Evolutionary conservation across 2,888 invertebrate species (phyloP).

Genomic region (Galerucella pusilla): DNA sequence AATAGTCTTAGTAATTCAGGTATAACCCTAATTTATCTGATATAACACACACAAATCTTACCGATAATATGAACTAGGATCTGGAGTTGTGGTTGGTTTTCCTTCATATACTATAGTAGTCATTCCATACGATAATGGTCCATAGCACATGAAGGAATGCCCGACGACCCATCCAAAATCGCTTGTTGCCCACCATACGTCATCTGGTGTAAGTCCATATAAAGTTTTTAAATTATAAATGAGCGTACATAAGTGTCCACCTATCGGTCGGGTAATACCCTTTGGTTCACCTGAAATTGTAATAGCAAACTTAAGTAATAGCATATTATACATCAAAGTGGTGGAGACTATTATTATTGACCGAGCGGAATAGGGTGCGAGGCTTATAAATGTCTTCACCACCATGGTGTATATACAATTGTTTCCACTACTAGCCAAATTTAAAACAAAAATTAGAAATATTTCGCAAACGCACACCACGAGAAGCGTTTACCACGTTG

Average conservation of each 20-base stretch:
- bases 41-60: conserved; percentile 55
- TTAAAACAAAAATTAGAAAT: no score
- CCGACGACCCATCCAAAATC: conserved; percentile 95
- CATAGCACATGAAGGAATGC: conserved; percentile 95
- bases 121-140: conserved; percentile 82
- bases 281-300: conserved; percentile 70
- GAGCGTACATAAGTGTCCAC: conserved; percentile 86
- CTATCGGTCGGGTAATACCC: conserved; percentile 89
- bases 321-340: no score
- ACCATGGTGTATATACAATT: no score
- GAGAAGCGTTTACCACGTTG: no score
- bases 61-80: conserved; percentile 92
- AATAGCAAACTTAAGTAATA: no score
- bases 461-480: no score
- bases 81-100: conserved; percentile 94
- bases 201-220: conserved; percentile 81
- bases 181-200: conserved; percentile 93
- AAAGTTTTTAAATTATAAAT: conserved; percentile 87
- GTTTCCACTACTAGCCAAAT: no score
- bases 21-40: no score
- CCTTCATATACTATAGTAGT: conserved; percentile 91
- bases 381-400: no score
- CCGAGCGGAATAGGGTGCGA: no score
- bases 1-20: not conserved
- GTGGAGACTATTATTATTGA: no score